Conservation (phyloP, 1,140 invertebrate species). For the Hydropsyche tenuis region DNA sequence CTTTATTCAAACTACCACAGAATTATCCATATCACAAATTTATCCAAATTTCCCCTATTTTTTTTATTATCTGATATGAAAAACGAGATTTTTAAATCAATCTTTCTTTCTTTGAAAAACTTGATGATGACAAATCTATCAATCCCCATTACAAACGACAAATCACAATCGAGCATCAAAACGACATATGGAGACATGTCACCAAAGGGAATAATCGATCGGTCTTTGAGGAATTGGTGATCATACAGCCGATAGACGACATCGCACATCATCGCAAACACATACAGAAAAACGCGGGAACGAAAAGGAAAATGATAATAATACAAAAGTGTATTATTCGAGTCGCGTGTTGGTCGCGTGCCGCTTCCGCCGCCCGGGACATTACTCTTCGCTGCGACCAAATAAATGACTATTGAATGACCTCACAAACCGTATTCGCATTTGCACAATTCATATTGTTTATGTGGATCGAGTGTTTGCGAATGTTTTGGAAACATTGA, state of each 20-base stretch:
- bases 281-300: neutral
- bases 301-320: neutral
- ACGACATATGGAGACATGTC: conserved; percentile 17
- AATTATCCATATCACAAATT: no score
- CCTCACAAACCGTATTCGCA: conserved; percentile 17
- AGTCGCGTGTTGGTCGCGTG: conserved; percentile 21
- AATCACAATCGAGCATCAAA: neutral
- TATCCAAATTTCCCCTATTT: no score
- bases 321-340: conserved; percentile 1
- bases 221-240: conserved; percentile 28
- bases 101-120: no score
- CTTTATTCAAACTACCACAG: no score
- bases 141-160: neutral
- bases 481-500: neutral
- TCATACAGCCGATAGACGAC: neutral
- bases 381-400: conserved; percentile 7
- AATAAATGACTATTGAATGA: conserved; percentile 25
- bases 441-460: conserved; percentile 15
- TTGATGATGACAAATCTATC: no score
- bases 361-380: conserved; percentile 17
- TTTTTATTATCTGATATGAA: no score
- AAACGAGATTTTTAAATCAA: no score
- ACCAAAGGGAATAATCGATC: conserved; percentile 33
- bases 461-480: neutral
- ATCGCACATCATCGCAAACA: neutral